Evolutionary conservation across 2,888 invertebrate genomes (phyloP), one percentile per base, ranked within the genome.

Genomic region (Vannuccia rotundouncinata): DNA sequence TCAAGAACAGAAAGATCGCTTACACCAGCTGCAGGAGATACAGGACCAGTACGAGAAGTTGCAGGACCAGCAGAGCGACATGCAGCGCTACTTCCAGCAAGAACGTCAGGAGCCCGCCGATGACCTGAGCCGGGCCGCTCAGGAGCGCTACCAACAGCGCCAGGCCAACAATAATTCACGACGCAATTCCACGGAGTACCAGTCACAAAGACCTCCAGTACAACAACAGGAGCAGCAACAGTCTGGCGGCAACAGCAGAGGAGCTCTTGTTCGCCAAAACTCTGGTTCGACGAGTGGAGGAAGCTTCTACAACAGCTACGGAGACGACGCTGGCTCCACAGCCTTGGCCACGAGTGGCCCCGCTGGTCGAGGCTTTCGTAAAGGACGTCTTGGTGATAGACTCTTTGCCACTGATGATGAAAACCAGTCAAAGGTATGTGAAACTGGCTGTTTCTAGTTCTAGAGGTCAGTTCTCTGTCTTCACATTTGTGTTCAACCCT

Each of bases 31-130:
- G 2, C 66, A 66, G 66, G 66, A 66, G 66, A 66, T 66, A 17
- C 66, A 66, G 66, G 66, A 66, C 22, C 66, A 66, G 66, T 66
- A 66, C 25, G 66, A 66, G 10, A 66, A 5, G 66, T 27, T 66
- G 66, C 10, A 5, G 66, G 66, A 22, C 25, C 66, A 66, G 66
- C 66, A 66, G 66, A 2, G 22, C 22, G 66, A 66, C 5, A 22
- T 66, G 66, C 66, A 66, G 66, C 66, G 22, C 2, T 22, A 66
- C 45, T 45, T 45, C 45, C 45, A 45, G 45, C 45, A 45, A 13
- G 45, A 45, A 17, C 45, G 66, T 27, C 2, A 2, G 22, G 66
- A 66, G 66, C 5, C 66, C 22, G 66, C 2, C 66, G 66, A 66
- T 22, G 25, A 66, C 5, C 66, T 66, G 66, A 66, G 17, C 17